These are phyloP conservation scores for Scaptomyza cyrtandrae DNA, from an alignment of 2,888 invertebrate genomes.

Conservation along the genomic window DNA sequence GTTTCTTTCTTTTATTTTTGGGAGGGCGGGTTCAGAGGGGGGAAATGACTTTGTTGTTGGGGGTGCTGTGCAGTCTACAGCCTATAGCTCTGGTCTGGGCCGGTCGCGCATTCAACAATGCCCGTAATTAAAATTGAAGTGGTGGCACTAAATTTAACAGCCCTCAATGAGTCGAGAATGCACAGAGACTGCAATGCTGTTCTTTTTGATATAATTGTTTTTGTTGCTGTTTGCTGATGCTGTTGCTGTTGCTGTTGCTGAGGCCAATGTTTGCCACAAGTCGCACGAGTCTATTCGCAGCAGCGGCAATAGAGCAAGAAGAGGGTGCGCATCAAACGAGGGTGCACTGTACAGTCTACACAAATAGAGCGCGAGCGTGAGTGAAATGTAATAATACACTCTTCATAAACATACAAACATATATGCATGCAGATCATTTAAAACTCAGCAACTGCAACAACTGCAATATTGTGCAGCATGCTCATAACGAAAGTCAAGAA, in stretches of 20 bases:
- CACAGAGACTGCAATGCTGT: slow-evolving; percentile 8
- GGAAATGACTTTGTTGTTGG: slow-evolving; percentile 19
- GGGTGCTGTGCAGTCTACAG: slow-evolving; percentile 37
- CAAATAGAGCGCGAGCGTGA: slow-evolving; percentile 37
- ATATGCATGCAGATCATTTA: slow-evolving; percentile 8
- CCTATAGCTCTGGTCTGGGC: slow-evolving; percentile 25
- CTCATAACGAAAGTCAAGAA: slow-evolving; percentile 28
- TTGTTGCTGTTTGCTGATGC: slow-evolving; percentile 7
- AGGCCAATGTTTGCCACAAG: slow-evolving; percentile 52
- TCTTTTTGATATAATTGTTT: slow-evolving; percentile 26
- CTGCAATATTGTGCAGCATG: slow-evolving; percentile 23
- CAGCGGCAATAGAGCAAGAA: neutral
- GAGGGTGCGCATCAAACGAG: slow-evolving; percentile 37
- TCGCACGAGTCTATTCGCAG: slow-evolving; percentile 56
- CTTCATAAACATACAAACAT: neutral
- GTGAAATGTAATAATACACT: slow-evolving; percentile 44
- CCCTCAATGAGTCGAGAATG: slow-evolving; percentile 65
- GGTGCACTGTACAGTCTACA: slow-evolving; percentile 42
- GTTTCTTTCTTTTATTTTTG: slow-evolving; percentile 9
- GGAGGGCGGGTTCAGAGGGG: slow-evolving; percentile 2
- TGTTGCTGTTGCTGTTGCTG: slow-evolving; percentile 26
- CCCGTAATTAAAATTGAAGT: slow-evolving; percentile 78
- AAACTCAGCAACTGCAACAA: slow-evolving; percentile 17
- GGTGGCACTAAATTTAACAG: slow-evolving; percentile 80
- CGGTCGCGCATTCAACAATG: slow-evolving; percentile 61